Evolutionary conservation across 1,140 invertebrate species (phyloP), one percentile per base, ranked within the genome.

Genomic region (Diprion similis): DNA sequence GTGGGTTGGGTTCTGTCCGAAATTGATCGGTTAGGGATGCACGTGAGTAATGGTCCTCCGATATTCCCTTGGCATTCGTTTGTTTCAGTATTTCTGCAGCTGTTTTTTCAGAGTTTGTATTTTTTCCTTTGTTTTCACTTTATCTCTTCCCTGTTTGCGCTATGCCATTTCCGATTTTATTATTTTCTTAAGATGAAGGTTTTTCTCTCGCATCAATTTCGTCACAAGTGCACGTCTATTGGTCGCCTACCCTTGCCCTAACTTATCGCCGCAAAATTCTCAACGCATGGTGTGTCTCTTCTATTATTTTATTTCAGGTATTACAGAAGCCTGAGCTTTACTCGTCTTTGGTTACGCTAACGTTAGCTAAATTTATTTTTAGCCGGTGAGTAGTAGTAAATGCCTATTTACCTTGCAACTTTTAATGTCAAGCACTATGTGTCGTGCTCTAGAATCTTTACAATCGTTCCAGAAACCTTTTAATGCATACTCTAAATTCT

Each of bases 1-100:
- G 95, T 98, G 45, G 96, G 96, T 71, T 98, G 96, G 96, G 96
- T 98, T 17, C 90, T 98, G 69, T 95, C 95, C 69, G 96, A 97
- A 87, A 95, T 98, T 72, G 96, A 98, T 88, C 93, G 95, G 72
- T 90, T 97, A 67, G 94, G 95, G 84, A 95, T 98, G 94, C 95
- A 97, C 85, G 96, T 98, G 87, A 93, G 93, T 91, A 78, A 83
- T 66, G 13, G 48, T 76, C 66, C 18, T 19, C 24, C 2, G 1
- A 37, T 37, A 37, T 6, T 6, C 24, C 24, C 2, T 37, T 64
- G 13, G 59, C 59, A 64, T 15, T 64, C 17, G 13, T 18, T 15
- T 70, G 64, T 70, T 24, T 8, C 24, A 59, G 72, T 13, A 13
- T 67, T 70, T 46, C 46, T 46, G 46, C 9, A 66, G 46, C 13